Evolutionary conservation across 1,140 invertebrate genomes (phyloP), one percentile per base, ranked within the genome.

Genomic region (Arion vulgaris): DNA sequence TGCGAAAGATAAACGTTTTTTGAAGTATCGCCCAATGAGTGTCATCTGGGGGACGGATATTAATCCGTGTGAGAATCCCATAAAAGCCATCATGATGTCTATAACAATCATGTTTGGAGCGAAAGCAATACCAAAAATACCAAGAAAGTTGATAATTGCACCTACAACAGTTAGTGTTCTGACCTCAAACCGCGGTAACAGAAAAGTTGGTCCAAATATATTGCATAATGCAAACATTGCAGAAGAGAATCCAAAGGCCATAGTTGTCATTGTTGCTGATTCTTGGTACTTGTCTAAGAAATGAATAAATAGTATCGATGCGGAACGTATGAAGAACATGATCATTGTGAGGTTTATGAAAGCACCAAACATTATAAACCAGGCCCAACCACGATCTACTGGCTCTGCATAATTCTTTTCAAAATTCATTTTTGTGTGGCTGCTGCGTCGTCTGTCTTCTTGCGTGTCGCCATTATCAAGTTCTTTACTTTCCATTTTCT

Each of bases 1-100:
- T 32, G 77, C 53, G 23, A 79, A 79, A 13, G 77, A 79, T n/a
- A 79, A 51, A n/a, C 57, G 51, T 68, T 79, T 79, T 45, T 79
- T 79, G 38, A 79, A 79, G 57, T 79, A 79, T 4, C 15, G 51
- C n/a, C 77, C 77, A 19, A 79, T n/a, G 11, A 79, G 57, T 26
- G 51, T 66, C 34, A 34, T 38, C n/a, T 79, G 77, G 11, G 77
- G 57, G 7, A 79, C 77, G 5, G 23, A 41, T 2, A 79, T 79
- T 1, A 79, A 23, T 4, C 53, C 53, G 32, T 79, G 77, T 15
- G 77, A 17, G 32, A 39, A 38, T 26, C 77, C 77, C 1, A 79
- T 13, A 57, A 19, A 36, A n/a, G 57, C 57, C 15, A 79, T 26
- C 34, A 79, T 41, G 23, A 79, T 32, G 51, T 62, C 57, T 19